phyloP scores from a whole-genome alignment of 2,797 vertebrate species.

The Chromobotia macracanthus region DNA sequence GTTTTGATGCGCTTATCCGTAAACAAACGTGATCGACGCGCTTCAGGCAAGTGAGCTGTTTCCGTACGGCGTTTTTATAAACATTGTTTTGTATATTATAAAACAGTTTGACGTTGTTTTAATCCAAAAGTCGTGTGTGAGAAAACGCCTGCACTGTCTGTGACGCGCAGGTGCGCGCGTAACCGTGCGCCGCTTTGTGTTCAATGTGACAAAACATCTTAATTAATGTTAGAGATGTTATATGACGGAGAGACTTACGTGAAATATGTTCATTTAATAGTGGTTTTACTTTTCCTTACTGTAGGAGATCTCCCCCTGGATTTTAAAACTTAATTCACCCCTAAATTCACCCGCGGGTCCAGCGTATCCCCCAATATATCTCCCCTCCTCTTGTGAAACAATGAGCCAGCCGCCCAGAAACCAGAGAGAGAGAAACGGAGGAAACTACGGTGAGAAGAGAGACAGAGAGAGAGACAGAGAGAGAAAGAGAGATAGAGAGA shows the following conservation, averaged over 20 bases:
- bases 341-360: too few species aligned
- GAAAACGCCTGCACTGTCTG: background rate
- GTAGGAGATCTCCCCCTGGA: background rate
- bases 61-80: background rate
- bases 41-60: conserved; percentile 15
- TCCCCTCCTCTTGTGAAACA: conserved; percentile 44
- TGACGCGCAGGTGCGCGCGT: background rate
- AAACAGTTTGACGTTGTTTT: background rate
- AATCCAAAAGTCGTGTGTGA: background rate
- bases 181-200: background rate
- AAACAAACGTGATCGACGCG: conserved; percentile 13
- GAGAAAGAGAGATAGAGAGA: conserved; percentile 65
- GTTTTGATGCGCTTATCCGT: background rate
- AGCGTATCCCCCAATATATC: too few species aligned
- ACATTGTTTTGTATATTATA: background rate
- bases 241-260: background rate
- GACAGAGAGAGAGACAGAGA: conserved; percentile 32
- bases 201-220: background rate
- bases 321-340: background rate
- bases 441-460: conserved; percentile 48
- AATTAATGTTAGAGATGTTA: background rate
- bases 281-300: background rate
- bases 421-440: conserved; percentile 66
- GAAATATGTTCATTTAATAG: background rate
- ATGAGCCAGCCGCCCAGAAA: conserved; percentile 74